Evolutionary conservation across 2,888 invertebrate genomes (phyloP), one percentile per base, ranked within the genome.

Genomic region (Hypomecis atomaria): DNA sequence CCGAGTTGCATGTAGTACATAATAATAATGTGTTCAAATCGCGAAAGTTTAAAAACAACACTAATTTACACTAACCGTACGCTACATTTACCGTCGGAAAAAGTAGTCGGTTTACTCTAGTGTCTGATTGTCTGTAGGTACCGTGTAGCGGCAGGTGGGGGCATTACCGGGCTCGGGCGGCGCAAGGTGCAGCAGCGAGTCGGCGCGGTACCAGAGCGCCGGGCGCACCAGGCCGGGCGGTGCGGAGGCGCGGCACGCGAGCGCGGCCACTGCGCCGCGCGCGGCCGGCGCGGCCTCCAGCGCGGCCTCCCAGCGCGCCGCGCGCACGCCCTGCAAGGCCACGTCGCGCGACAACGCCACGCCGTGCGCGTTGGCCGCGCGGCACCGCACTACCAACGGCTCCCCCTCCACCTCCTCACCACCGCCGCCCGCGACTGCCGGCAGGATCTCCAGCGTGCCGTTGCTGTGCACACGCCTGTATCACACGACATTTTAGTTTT

Each of bases 321-420:
- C 89, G 67, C 48, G 8, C n/a, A 58, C 48, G 48, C 40, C 96
- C 73, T 95, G 94, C 66, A 97, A 94, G 66, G 94, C 94, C 76
- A 97, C 95, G 81, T 96, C 95, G 45, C 96, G 92, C 75, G 97
- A 97, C 73, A 96, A 92, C 68, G 96, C 94, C 52, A 94, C 94
- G 65, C 97, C 97, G 73, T 95, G 95, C 69, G 94, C 91, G 90
- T 96, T 97, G 79, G 94, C 92, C 47, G 97, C 97, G 74, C 95
- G 94, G 85, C 97, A 97, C 71, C 96, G 94, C 75, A 88, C 73
- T 67, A 55, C 61, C 59, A 54, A 64, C 71, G 54, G 49, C 72
- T 56, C 71, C 71, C 62, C 67, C 65, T 10, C 71, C 71, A 61
- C 67, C 65, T 10, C 54, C 43, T 33, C 50, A 23, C 40, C 47